Evolutionary conservation across 2,113 vertebrate genomes (phyloP), one percentile per base, ranked within the genome.

Genomic region (Sardina pilchardus): DNA sequence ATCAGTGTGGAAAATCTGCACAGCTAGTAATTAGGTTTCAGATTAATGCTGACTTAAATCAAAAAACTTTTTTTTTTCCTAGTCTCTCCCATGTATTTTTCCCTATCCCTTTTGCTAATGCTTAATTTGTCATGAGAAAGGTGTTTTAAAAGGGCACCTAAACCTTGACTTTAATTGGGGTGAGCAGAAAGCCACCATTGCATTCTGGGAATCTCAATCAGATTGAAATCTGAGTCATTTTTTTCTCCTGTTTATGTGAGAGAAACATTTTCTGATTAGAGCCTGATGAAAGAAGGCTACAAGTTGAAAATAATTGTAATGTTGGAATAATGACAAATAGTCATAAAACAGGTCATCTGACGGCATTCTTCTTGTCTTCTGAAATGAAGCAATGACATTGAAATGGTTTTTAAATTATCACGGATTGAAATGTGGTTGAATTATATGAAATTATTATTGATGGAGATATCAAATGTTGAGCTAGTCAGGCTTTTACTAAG

Each of bases 91-190:
- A 36, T 83, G n/a, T 71, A 82, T 82, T 80, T 82, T 82, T 45
- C 24, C 4, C 53, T 80, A 45, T 83, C 48, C 81, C 86, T 90
- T 90, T 86, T 86, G 78, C 84, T 89, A 85, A 89, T 90, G 89
- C 88, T 91, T 90, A 90, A 91, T 91, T 91, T 91, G 88, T 91
- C 86, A 67, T 88, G 88, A 86, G 87, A 88, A 89, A 84, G 81
- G 85, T 87, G 85, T 87, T 88, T 91, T 89, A 88, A 90, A 91
- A 91, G 90, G 90, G 89, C 90, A 89, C 87, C 89, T 88, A 91
- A 91, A 90, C 89, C 89, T 91, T 90, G 87, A 80, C 85, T 90
- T 90, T 91, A 91, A 90, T 91, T 91, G 90, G 89, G 89, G 86
- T 90, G 90, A 91, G 82, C 89, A 75, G 85, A 90, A 82, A 36